A percentile compares a stretch with the other conserved stretches of the same genome.
phyloP scores from a whole-genome alignment of 2,888 invertebrate genomes.

The Plemyria rubiginata region DNA sequence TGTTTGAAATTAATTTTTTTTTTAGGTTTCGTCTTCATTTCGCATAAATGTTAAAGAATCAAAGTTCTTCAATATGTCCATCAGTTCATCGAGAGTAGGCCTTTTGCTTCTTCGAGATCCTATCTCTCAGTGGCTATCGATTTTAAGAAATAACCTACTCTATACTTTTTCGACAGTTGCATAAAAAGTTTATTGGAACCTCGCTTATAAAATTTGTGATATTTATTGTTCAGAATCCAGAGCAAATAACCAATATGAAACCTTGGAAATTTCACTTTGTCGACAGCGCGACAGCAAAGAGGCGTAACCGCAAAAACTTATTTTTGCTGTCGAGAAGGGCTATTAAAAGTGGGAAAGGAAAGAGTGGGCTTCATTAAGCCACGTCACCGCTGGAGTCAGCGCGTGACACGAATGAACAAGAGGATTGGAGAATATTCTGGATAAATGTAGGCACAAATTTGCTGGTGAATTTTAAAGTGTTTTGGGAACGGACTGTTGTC shows the following conservation, averaged over 20 bases:
- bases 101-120: too few relatives aligned
- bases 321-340: conserved; percentile 45
- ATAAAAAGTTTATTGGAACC: neutral
- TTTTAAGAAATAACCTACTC: neutral
- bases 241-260: conserved; percentile 10
- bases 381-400: conserved; percentile 43
- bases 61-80: too few relatives aligned
- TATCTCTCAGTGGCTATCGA: too few relatives aligned
- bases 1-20: too few relatives aligned
- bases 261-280: conserved; percentile 23
- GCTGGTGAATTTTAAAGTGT: neutral
- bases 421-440: conserved; percentile 26
- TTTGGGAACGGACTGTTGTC: neutral
- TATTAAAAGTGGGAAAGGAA: conserved; percentile 52
- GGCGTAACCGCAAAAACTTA: conserved; percentile 45
- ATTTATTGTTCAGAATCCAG: neutral
- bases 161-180: neutral
- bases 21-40: too few relatives aligned
- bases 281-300: conserved; percentile 30
- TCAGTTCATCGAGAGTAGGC: too few relatives aligned
- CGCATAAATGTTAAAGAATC: too few relatives aligned
- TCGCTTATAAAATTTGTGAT: neutral
- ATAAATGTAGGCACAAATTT: conserved; percentile 15
- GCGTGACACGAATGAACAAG: conserved; percentile 52
- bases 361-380: conserved; percentile 54